phyloP scores from a whole-genome alignment of 2,113 vertebrate species.

The Arothron firmamentum region DNA sequence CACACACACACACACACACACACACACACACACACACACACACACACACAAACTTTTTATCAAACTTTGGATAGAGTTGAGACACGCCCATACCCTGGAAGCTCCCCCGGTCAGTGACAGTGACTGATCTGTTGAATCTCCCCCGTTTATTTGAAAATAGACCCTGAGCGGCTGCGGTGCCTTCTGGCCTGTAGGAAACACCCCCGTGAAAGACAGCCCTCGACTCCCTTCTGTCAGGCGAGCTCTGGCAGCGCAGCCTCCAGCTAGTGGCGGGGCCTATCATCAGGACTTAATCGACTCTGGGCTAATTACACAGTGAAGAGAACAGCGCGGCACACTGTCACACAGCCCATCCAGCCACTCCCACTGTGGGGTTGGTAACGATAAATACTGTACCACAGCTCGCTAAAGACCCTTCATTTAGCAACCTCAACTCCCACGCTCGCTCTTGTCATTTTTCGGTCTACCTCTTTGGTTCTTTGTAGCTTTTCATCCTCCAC shows the following conservation, averaged over 20 bases:
- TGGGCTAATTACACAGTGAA: conserved; percentile 70
- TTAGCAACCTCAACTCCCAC: conserved; percentile 65
- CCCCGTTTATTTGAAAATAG: conserved; percentile 36
- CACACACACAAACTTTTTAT: conserved; percentile 16
- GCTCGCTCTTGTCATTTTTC: conserved; percentile 48
- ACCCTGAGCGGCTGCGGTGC: conserved; percentile 2
- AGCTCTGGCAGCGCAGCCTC: conserved; percentile 55
- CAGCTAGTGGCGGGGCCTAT: conserved; percentile 49
- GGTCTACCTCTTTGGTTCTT: conserved; percentile 44
- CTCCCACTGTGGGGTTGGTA: conserved; percentile 72
- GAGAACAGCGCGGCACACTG: conserved; percentile 51
- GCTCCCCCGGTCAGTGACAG: conserved; percentile 18
- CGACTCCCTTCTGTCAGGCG: conserved; percentile 39
- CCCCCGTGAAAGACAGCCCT: conserved; percentile 35
- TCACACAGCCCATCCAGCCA: conserved; percentile 58
- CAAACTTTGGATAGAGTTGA: conserved; percentile 16
- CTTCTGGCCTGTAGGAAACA: conserved; percentile 25
- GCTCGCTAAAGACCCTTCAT: conserved; percentile 51
- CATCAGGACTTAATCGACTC: conserved; percentile 66
- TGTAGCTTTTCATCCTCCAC: conserved; percentile 36
- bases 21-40: conserved; percentile 3
- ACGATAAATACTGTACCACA: conserved; percentile 62
- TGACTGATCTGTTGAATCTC: conserved; percentile 35
- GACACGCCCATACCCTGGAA: conserved; percentile 11
- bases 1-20: too few species aligned